A percentile compares a stretch with the other conserved stretches of the same genome.
phyloP scores from a whole-genome alignment of 2,888 invertebrate species.

The Lasioglossum oenotherae region DNA sequence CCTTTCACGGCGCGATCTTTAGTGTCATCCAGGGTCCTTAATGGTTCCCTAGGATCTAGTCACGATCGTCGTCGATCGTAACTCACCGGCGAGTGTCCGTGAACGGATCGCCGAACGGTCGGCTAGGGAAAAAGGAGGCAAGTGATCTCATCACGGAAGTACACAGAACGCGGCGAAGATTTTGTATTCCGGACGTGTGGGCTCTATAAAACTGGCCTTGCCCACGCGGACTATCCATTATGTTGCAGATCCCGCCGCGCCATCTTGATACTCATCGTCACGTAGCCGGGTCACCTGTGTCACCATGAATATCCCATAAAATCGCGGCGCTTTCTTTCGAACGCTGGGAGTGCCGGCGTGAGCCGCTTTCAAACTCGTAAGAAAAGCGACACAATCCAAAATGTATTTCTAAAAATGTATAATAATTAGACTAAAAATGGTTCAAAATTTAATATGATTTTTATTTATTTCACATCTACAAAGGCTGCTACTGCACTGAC shows the following conservation, averaged over 20 bases:
- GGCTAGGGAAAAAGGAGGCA: slow-evolving; percentile 5
- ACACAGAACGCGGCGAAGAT: slow-evolving; percentile 10
- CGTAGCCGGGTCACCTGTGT: slow-evolving; percentile 66
- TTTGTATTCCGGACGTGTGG: slow-evolving; percentile 62
- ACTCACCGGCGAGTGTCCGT: slow-evolving; percentile 10
- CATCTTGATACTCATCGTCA: slow-evolving; percentile 66
- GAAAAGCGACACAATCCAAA: too few species aligned
- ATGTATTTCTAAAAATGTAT: too few species aligned
- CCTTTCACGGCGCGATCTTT: neutral
- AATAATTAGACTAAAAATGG: too few species aligned
- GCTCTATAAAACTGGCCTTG: slow-evolving; percentile 64
- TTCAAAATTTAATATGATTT: too few species aligned
- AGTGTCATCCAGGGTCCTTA: slow-evolving; percentile 12
- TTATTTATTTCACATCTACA: too few species aligned
- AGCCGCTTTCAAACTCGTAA: neutral
- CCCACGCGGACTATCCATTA: slow-evolving; percentile 60
- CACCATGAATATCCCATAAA: slow-evolving; percentile 63
- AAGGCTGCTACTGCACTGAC: too few species aligned
- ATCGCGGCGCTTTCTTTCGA: slow-evolving; percentile 35
- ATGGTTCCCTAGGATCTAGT: slow-evolving; percentile 10
- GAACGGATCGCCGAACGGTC: slow-evolving; percentile 16
- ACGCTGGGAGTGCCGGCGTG: slow-evolving; percentile 30
- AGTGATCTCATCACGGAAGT: slow-evolving; percentile 66
- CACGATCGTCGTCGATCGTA: slow-evolving; percentile 25
- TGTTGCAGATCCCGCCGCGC: slow-evolving; percentile 12